Evolutionary conservation across 1,140 invertebrate genomes (phyloP), one percentile per base, ranked within the genome.

Genomic region (Brevipalpus yothersi): DNA sequence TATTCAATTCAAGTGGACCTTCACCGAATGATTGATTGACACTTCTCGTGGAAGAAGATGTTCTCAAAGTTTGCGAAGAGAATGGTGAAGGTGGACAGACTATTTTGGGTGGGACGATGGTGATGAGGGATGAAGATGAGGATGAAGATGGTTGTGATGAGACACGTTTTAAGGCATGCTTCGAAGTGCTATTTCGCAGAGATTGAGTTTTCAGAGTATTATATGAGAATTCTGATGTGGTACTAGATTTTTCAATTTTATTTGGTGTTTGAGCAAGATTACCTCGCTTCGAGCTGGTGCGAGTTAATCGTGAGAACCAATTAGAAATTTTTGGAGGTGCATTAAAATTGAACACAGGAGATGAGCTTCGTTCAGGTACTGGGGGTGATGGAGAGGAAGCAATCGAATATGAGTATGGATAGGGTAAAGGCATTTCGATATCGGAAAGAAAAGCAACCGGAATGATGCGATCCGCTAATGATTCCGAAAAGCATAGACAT

Each of bases 301-400:
- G 31, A 31, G 56, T 45, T 43, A 58, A 43, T 23, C 43, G 41
- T 3, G 17, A 31, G 19, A 58, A 45, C 56, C 56, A 58, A 40
- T 55, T 31, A 31, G 5, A 31, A 39, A 55, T 11, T 55, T 55
- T 55, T 1, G 56, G 56, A 3, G 56, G 13, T 19, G 56, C 53
- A 55, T 31, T 47, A 53, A 51, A 53, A 53, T 55, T 41, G 53
- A 51, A 43, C 42, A 61, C 19, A 9, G 59, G 47, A 10, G 59
- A 60, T 19, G 59, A 42, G 15, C 49, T 56, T 15, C 21, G 21
- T n/a, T 15, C 17, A 8, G 40, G 23, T 54, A 21, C 4, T 53
- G 53, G 59, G 41, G 61, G 54, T 53, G 61, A 42, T 45, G 56
- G 41, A 39, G 40, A 31, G 17, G 59, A 59, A 41, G 23, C 19